phyloP scores from a whole-genome alignment of 2,888 invertebrate species.

The Junonia oenone region DNA sequence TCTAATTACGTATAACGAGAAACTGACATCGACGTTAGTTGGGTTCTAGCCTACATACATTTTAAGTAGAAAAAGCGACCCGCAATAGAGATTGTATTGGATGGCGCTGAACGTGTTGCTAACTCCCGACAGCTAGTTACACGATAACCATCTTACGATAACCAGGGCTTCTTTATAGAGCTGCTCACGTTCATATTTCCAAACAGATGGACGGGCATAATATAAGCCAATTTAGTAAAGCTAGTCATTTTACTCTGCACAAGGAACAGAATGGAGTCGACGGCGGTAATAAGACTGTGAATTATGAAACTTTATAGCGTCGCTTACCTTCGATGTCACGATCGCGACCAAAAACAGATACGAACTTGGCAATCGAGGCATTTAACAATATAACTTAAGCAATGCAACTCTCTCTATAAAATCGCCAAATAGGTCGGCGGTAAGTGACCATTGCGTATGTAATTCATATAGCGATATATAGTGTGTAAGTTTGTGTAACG shows the following conservation, averaged over 20 bases:
- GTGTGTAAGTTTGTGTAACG: background rate
- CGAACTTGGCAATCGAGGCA: constrained; percentile 35
- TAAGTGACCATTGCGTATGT: background rate
- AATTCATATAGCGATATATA: background rate
- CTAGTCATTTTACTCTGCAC: constrained; percentile 41
- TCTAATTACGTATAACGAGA: constrained; percentile 23
- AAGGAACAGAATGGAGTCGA: constrained; percentile 35
- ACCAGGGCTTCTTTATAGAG: constrained; percentile 62
- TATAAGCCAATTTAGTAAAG: constrained; percentile 55
- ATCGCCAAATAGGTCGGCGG: constrained; percentile 22
- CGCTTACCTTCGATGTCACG: constrained; percentile 47
- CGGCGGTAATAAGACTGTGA: constrained; percentile 35
- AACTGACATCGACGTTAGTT: constrained; percentile 24
- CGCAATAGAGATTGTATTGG: constrained; percentile 41
- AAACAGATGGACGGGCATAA: constrained; percentile 53
- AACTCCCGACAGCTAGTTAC: constrained; percentile 60
- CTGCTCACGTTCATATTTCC: constrained; percentile 52
- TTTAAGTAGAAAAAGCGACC: constrained; percentile 40
- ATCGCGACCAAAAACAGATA: constrained; percentile 48
- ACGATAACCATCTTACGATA: constrained; percentile 57
- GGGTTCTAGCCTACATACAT: constrained; percentile 35
- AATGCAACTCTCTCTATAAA: constrained; percentile 21
- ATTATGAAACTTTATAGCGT: constrained; percentile 44
- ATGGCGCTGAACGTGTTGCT: constrained; percentile 44
- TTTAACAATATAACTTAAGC: constrained; percentile 30